These are phyloP conservation scores for Caenorhabditis macrosperma DNA, from an alignment of 2,888 invertebrate species.

Conservation along the genomic window DNA sequence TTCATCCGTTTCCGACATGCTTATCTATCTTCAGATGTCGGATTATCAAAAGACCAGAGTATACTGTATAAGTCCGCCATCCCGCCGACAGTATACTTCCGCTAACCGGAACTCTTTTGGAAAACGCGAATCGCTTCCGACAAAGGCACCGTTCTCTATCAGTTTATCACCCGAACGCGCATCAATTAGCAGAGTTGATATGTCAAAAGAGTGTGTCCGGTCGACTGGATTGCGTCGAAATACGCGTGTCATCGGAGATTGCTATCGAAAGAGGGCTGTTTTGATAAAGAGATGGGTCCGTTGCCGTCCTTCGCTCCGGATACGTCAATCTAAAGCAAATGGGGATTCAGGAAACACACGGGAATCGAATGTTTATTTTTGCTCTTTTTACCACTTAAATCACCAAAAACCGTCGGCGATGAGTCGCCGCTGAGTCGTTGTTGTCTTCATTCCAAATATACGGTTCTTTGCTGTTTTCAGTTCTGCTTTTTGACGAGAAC, in stretches of 20 bases:
- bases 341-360: too few relatives aligned
- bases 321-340: too few relatives aligned
- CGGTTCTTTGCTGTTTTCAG: too few relatives aligned
- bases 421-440: too few relatives aligned
- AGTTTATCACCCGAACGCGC: neutral
- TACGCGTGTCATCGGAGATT: constrained; percentile 45
- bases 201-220: constrained; percentile 2
- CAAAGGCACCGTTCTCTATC: neutral
- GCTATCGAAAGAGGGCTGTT: constrained; percentile 17
- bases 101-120: too few relatives aligned
- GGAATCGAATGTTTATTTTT: too few relatives aligned
- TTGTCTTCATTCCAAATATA: too few relatives aligned
- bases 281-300: constrained; percentile 15
- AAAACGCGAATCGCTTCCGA: neutral
- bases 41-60: neutral
- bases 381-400: too few relatives aligned
- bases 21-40: neutral
- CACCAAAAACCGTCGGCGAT: too few relatives aligned
- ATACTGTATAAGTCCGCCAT: neutral
- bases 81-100: too few relatives aligned
- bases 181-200: neutral
- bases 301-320: neutral
- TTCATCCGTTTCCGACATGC: constrained; percentile 1
- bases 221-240: constrained; percentile 15
- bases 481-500: too few relatives aligned